Percentiles rank a stretch among this genome's conserved stretches.
Conservation (phyloP, 1,140 invertebrate genomes). For the Drosophila willistoni region DNA sequence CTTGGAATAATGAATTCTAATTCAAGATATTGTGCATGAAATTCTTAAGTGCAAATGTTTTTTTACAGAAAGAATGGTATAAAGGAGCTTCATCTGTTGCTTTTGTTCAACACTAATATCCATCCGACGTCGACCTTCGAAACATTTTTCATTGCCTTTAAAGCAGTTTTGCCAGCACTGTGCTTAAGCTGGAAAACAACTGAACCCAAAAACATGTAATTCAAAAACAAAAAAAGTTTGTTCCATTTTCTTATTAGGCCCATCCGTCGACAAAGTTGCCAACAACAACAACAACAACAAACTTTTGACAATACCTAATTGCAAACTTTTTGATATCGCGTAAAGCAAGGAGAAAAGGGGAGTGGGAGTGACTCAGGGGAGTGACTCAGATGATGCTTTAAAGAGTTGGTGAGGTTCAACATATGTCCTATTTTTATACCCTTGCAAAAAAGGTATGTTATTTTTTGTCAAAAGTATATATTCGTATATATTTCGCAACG, state of each 20-base stretch:
- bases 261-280: conserved; percentile 69
- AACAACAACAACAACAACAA: conserved; percentile 66
- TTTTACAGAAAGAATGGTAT: too few species aligned
- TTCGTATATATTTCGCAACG: too few species aligned
- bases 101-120: background rate
- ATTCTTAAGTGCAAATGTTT: too few species aligned
- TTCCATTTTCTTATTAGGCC: conserved; percentile 69
- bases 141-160: conserved; percentile 34
- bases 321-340: conserved; percentile 73
- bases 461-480: too few species aligned
- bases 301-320: conserved; percentile 81
- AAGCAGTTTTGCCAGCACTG: conserved; percentile 9
- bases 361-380: conserved; percentile 30
- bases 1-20: background rate
- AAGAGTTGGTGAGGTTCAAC: conserved; percentile 56
- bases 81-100: background rate
- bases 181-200: background rate
- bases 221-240: conserved; percentile 24
- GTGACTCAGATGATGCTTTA: conserved; percentile 46
- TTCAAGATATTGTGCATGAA: background rate
- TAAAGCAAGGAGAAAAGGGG: conserved; percentile 4
- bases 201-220: conserved; percentile 23
- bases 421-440: conserved; percentile 54
- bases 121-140: background rate
- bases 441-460: too few species aligned